phyloP scores from a whole-genome alignment of 37 sponge, comb jelly and placozoan genomes.

The Crambe crambe region DNA sequence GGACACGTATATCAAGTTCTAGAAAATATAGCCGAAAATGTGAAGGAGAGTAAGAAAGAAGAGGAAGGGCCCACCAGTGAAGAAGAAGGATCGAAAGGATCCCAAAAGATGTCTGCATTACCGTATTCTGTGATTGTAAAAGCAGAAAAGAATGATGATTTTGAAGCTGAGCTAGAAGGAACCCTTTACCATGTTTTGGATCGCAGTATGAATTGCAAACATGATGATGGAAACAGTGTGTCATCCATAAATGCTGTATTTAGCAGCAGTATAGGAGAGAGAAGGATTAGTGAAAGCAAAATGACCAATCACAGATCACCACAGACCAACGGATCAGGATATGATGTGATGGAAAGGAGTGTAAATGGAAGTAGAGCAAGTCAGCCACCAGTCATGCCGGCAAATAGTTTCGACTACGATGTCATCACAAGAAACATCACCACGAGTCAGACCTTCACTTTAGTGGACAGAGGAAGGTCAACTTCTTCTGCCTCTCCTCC shows the following conservation, averaged over 20 bases:
- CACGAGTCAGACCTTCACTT: too few species aligned
- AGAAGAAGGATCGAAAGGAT: not conserved
- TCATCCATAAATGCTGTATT: too few species aligned
- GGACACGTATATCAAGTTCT: conserved; percentile 17
- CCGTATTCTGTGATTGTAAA: not conserved
- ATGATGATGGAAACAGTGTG: too few species aligned
- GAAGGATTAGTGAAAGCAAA: too few species aligned
- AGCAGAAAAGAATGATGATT: not conserved
- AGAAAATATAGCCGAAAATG: too few species aligned
- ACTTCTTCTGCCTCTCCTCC: not conserved
- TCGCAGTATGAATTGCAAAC: too few species aligned
- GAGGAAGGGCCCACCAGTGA: not conserved
- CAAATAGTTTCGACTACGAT: too few species aligned
- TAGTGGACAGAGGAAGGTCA: not conserved
- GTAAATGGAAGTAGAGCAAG: too few species aligned
- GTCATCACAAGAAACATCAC: too few species aligned
- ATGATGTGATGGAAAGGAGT: not conserved
- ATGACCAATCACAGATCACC: not conserved
- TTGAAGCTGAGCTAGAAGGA: not conserved
- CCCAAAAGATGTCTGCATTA: not conserved
- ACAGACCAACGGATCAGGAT: not conserved
- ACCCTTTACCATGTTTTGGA: too few species aligned
- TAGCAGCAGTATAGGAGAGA: too few species aligned
- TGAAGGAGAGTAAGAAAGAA: not conserved
- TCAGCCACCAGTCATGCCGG: too few species aligned